Evolutionary conservation across 1,140 invertebrate species (phyloP).

Genomic region (Archivesica marissinica): DNA sequence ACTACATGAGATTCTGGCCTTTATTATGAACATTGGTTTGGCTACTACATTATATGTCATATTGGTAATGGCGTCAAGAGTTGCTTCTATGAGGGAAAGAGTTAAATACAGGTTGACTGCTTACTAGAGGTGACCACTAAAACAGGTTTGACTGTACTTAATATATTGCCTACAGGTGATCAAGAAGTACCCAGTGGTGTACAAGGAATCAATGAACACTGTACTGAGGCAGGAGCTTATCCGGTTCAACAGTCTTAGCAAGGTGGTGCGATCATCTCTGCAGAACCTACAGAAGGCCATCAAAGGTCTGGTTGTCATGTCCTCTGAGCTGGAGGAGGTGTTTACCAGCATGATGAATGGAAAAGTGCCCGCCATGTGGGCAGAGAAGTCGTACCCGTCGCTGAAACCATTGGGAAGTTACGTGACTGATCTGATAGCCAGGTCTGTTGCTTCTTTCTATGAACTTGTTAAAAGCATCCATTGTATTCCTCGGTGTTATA

Average conservation of each 20-base stretch:
- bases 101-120: too few relatives aligned
- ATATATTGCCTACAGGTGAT: conserved; percentile 83
- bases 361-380: conserved; percentile 90
- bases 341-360: conserved; percentile 83
- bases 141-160: too few relatives aligned
- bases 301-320: conserved; percentile 84
- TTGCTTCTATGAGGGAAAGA: too few relatives aligned
- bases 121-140: too few relatives aligned
- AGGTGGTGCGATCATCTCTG: conserved; percentile 80
- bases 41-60: too few relatives aligned
- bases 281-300: conserved; percentile 83
- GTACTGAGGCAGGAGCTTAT: conserved; percentile 84
- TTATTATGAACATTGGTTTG: too few relatives aligned
- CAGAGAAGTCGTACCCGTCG: conserved; percentile 84
- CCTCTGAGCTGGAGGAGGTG: conserved; percentile 83
- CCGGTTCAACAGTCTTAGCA: conserved; percentile 82
- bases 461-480: too few relatives aligned
- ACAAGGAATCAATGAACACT: conserved; percentile 84
- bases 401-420: conserved; percentile 84
- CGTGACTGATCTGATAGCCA: conserved; percentile 82
- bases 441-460: conserved; percentile 70
- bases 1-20: too few relatives aligned
- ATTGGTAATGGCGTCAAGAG: too few relatives aligned
- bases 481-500: too few relatives aligned
- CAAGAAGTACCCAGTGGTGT: conserved; percentile 83